Conservation (phyloP, 1,140 invertebrate genomes). For the Megathymus violae region DNA sequence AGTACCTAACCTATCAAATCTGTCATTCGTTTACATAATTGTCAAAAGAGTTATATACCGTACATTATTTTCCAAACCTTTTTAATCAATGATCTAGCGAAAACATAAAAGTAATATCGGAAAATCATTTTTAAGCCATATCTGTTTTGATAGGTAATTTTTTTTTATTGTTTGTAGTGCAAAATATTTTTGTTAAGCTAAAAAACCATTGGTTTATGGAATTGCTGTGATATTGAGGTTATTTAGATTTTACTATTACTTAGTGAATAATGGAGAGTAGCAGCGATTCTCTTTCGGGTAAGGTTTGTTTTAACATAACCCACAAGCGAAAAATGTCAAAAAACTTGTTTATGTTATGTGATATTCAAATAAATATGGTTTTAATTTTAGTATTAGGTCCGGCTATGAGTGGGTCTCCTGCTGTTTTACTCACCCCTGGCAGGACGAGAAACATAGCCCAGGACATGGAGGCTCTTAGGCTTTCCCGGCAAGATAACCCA, state of each 20-base stretch:
- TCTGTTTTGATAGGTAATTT: constrained; percentile 1
- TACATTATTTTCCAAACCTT: too few species aligned
- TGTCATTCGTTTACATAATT: too few species aligned
- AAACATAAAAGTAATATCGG: constrained; percentile 3
- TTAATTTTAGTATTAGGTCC: constrained; percentile 53
- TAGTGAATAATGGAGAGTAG: constrained; percentile 64
- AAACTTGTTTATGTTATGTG: background rate
- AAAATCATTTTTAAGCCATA: constrained; percentile 1
- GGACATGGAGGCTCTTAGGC: constrained; percentile 91
- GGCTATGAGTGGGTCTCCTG: constrained; percentile 78
- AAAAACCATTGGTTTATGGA: constrained; percentile 29
- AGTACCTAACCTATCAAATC: too few species aligned
- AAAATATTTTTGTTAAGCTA: background rate
- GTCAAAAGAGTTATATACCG: too few species aligned
- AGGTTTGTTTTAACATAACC: constrained; percentile 34
- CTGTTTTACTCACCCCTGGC: constrained; percentile 88
- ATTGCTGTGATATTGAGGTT: constrained; percentile 12
- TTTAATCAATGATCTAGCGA: constrained; percentile 7
- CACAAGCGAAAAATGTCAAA: background rate
- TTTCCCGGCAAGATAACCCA: constrained; percentile 92
- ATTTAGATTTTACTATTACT: constrained; percentile 15
- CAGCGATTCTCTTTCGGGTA: constrained; percentile 71
- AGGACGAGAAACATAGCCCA: constrained; percentile 91
- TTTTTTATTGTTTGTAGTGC: constrained; percentile 7
- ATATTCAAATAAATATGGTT: constrained; percentile 33